Evolutionary conservation across 1,140 invertebrate species (phyloP), one percentile per base, ranked within the genome.

Genomic region (Zaprionus ornatus): DNA sequence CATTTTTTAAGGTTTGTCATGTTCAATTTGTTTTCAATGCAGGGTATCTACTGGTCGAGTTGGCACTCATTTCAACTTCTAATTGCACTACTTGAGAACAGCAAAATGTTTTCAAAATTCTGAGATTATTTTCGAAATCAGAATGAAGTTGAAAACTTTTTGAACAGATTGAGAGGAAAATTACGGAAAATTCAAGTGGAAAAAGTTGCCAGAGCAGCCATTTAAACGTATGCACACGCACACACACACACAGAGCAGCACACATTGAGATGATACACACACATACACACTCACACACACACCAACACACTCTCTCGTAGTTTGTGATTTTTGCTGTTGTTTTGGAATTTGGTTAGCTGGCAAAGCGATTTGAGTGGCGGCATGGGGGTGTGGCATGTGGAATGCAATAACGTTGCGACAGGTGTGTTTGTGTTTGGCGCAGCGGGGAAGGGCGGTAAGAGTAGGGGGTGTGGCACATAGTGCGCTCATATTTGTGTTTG

Each of bases 401-500:
- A 45, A 17, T 50, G 17, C 45, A 50, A 50, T 50, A 50, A 50
- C 17, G 17, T 50, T 50, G 45, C 12, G 45, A 23, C 19, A 50
- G 19, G 45, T 45, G 40, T 45, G 29, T 32, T 32, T 32, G 29
- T 9, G 29, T 32, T 10, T 32, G 37, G 5, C 15, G 7, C n/a
- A 10, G 17, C 1, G 45, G 9, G 19, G 13, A 0, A 0, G 37
- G 4, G 5, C 13, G 1, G 13, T 15, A n/a, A n/a, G 37, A 13
- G 4, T n/a, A n/a, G 9, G 13, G 19, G 45, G 45, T 4, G 45
- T 48, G 19, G 45, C 45, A 48, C 3, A 4, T 40, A 15, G 35
- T 50, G 45, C 19, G 45, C 45, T 19, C 45, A 23, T 50, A 23
- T 50, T 50, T 50, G 45, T 50, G 45, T 50, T 50, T 50, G 45